Conservation (phyloP, 1,140 invertebrate species). For the Brachionus plicatilis region DNA sequence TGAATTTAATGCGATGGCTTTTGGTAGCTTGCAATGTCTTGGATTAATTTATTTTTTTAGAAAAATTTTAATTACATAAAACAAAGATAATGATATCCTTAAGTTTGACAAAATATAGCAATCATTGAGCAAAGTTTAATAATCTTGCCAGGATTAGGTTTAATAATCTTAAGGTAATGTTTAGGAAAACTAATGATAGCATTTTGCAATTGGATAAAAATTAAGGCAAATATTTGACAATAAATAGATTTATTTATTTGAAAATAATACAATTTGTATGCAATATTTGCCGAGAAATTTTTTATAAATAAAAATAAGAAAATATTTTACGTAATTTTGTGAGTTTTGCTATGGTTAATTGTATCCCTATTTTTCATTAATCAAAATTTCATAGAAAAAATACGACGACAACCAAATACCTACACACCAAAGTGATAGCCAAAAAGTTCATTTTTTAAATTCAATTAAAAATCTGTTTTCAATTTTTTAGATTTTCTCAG, state of each 20-base stretch:
- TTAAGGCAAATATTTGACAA: neutral
- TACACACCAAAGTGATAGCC: neutral
- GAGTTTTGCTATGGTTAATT: neutral
- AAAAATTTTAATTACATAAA: neutral
- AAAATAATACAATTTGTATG: neutral
- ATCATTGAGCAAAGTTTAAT: neutral
- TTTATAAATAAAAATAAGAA: neutral
- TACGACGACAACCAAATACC: neutral
- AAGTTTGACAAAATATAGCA: neutral
- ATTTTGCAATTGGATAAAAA: neutral
- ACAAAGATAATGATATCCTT: neutral
- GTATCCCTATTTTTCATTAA: neutral
- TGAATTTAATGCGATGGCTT: neutral
- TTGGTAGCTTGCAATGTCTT: neutral
- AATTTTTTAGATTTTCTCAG: neutral
- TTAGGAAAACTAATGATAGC: neutral
- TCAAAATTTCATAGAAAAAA: neutral
- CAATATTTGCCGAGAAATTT: neutral
- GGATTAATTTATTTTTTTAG: neutral
- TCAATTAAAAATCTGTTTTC: neutral
- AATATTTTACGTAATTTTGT: neutral
- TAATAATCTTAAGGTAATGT: neutral
- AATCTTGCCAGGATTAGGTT: neutral
- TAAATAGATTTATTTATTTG: conserved; percentile 3
- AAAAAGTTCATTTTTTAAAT: neutral